Conservation (phyloP, 2,797 vertebrate species). For the Paratrypauchen microcephalus region DNA sequence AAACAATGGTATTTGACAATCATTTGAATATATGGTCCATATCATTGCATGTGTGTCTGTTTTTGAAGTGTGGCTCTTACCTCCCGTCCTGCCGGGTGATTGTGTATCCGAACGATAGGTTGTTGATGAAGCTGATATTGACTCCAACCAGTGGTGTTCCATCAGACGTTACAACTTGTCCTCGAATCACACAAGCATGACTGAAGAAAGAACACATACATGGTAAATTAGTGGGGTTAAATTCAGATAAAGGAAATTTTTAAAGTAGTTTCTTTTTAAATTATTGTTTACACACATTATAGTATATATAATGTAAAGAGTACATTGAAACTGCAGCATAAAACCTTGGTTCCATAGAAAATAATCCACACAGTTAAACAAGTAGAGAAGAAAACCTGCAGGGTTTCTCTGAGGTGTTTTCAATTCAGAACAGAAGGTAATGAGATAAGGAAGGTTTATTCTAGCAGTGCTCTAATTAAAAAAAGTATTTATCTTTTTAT, state of each 20-base stretch:
- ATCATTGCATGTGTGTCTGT: conserved; percentile 14
- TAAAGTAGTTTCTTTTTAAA: neutral
- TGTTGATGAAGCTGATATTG: conserved; percentile 95
- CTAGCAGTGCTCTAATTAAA: conserved; percentile 73
- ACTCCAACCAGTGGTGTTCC: conserved; percentile 96
- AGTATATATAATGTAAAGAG: neutral
- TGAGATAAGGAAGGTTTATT: conserved; percentile 66
- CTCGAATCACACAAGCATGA: conserved; percentile 95
- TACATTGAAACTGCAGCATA: conserved; percentile 10
- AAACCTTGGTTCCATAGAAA: neutral
- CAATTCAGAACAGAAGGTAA: conserved; percentile 59
- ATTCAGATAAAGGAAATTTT: neutral
- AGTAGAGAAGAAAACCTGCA: conserved; percentile 36
- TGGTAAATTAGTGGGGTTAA: neutral
- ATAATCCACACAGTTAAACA: conserved; percentile 4
- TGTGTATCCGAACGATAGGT: conserved; percentile 90
- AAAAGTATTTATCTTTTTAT: conserved; percentile 68
- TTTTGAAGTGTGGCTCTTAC: conserved; percentile 66
- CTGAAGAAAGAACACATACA: conserved; percentile 65
- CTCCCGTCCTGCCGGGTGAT: conserved; percentile 97
- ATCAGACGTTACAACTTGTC: conserved; percentile 95
- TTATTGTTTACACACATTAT: neutral
- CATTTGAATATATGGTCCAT: conserved; percentile 37
- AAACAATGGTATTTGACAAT: conserved; percentile 38
- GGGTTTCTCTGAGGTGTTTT: conserved; percentile 50